These are phyloP conservation scores for Torymus tubicola DNA, from an alignment of 2,888 invertebrate species.

Conservation along the genomic window DNA sequence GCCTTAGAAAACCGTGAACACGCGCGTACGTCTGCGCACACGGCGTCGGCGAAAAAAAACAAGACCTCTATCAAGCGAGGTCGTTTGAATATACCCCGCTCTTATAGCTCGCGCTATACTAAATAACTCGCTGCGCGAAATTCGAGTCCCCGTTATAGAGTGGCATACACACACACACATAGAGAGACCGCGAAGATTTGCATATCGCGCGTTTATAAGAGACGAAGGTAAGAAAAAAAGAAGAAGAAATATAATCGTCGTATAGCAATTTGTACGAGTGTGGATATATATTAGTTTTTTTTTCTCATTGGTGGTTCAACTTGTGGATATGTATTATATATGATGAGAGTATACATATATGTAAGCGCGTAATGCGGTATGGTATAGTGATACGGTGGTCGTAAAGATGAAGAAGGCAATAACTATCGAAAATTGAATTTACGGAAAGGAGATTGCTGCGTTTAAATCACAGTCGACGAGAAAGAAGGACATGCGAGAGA, in stretches of 20 bases:
- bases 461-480: not conserved
- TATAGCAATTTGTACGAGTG: too few species aligned
- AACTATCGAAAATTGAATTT: not conserved
- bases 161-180: too few species aligned
- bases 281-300: too few species aligned
- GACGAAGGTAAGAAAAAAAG: not conserved
- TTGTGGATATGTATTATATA: too few species aligned
- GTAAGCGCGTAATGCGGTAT: too few species aligned
- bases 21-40: not conserved
- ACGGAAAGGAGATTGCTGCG: not conserved
- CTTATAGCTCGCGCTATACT: not conserved
- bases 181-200: not conserved
- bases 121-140: slow-evolving; percentile 30
- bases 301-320: too few species aligned
- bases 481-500: too few species aligned
- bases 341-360: too few species aligned
- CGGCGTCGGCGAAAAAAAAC: slow-evolving; percentile 13
- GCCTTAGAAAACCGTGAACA: slow-evolving; percentile 35
- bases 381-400: not conserved
- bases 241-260: not conserved
- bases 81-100: slow-evolving; percentile 19
- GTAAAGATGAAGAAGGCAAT: slow-evolving; percentile 23
- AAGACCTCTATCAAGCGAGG: slow-evolving; percentile 35
- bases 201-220: not conserved
- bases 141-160: slow-evolving; percentile 18